These are phyloP conservation scores for Sinocyclocheilus maitianheensis DNA, from an alignment of 2,113 vertebrate genomes.

Conservation along the genomic window DNA sequence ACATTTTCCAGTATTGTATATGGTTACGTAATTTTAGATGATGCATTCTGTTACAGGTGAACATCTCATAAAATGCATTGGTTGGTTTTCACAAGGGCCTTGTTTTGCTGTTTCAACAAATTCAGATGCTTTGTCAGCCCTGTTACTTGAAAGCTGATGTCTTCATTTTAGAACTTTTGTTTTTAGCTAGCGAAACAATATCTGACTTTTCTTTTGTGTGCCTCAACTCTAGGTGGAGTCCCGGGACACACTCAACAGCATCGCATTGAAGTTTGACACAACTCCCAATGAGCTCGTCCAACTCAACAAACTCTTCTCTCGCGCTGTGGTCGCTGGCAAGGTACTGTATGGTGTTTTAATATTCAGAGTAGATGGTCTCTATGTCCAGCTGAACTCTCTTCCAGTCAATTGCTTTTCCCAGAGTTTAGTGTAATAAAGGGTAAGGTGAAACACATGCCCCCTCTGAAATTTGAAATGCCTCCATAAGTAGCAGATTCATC, in stretches of 20 bases:
- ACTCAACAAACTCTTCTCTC: slow-evolving; percentile 98
- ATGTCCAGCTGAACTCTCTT: slow-evolving; percentile 37
- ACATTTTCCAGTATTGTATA: too few species aligned
- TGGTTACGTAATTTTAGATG: neutral
- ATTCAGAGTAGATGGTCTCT: slow-evolving; percentile 47
- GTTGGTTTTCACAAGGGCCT: neutral
- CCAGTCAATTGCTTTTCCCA: slow-evolving; percentile 17
- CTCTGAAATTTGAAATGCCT: neutral
- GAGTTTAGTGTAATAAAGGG: slow-evolving; percentile 32
- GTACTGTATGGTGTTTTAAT: slow-evolving; percentile 68
- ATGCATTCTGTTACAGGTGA: neutral
- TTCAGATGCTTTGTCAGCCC: neutral
- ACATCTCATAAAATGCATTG: neutral
- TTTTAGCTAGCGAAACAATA: neutral
- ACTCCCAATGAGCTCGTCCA: slow-evolving; percentile 98
- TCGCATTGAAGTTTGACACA: slow-evolving; percentile 99
- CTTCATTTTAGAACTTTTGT: neutral
- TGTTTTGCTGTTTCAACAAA: slow-evolving; percentile 9
- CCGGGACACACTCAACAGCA: slow-evolving; percentile 98
- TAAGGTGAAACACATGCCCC: neutral
- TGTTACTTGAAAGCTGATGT: too few species aligned
- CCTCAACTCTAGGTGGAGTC: slow-evolving; percentile 89
- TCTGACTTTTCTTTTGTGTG: slow-evolving; percentile 50
- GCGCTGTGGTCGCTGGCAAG: slow-evolving; percentile 97
- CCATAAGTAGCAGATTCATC: neutral